Percentiles rank a stretch among this genome's conserved stretches.
Conservation (phyloP, 1,140 invertebrate genomes). For the Chlorops oryzae region DNA sequence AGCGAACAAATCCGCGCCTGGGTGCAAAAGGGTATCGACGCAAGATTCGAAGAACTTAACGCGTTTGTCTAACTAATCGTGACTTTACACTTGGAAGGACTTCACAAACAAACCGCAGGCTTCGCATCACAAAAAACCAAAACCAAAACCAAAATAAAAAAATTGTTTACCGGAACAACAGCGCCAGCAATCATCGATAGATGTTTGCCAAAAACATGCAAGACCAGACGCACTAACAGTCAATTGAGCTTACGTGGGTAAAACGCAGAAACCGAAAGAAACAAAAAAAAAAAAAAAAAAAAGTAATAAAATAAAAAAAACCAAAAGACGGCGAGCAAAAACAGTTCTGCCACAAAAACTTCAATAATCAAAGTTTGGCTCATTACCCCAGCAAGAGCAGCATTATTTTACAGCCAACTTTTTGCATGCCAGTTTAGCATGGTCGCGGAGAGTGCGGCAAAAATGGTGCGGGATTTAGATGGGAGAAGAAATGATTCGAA, state of each 20-base stretch:
- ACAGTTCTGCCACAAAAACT: conserved; percentile 7
- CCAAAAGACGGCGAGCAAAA: neutral
- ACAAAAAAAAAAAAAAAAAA: no score
- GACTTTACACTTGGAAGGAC: conserved; percentile 48
- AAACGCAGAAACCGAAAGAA: no score
- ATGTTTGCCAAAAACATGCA: conserved; percentile 25
- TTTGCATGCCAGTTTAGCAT: no score
- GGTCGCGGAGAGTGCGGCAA: no score
- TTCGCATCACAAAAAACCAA: neutral
- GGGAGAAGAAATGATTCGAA: no score
- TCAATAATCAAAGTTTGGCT: conserved; percentile 40
- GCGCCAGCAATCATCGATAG: conserved; percentile 31
- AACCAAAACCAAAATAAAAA: conserved; percentile 1
- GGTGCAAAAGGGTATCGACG: neutral
- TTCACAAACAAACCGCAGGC: conserved; percentile 33
- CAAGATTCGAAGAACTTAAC: conserved; percentile 11
- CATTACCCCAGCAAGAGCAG: conserved; percentile 31
- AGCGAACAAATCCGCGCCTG: no score
- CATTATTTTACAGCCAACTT: conserved; percentile 1
- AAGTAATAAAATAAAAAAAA: conserved; percentile 1
- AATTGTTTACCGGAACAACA: no score
- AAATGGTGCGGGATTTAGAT: no score
- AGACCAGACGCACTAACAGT: no score
- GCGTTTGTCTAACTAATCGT: conserved; percentile 47
- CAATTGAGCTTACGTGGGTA: no score